Percentiles rank a stretch among this genome's conserved stretches.
These are phyloP conservation scores for Vanessa atalanta DNA, from an alignment of 1,140 invertebrate genomes.

Conservation along the genomic window DNA sequence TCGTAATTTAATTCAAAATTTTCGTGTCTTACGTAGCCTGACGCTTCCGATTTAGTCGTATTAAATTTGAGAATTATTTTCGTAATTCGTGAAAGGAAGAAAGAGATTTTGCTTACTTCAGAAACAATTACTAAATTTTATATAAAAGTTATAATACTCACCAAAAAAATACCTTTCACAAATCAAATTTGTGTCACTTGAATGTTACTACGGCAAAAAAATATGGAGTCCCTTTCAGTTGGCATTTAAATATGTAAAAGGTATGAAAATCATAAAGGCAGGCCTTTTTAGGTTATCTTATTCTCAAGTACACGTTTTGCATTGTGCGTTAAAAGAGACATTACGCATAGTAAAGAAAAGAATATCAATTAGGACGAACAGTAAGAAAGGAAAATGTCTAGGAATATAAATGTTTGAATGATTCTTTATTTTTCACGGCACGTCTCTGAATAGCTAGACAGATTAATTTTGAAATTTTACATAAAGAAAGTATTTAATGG, in stretches of 20 bases:
- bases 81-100: too few relatives aligned
- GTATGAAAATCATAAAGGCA: constrained; percentile 6
- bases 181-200: background rate
- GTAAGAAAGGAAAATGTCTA: background rate
- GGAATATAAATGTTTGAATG: background rate
- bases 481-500: too few relatives aligned
- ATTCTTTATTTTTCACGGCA: background rate
- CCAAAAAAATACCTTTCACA: too few relatives aligned
- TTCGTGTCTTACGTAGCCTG: too few relatives aligned
- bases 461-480: background rate
- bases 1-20: too few relatives aligned
- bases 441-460: background rate
- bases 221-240: background rate
- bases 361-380: background rate
- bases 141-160: too few relatives aligned
- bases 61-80: too few relatives aligned
- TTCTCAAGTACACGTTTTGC: background rate
- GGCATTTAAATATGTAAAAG: background rate
- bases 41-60: too few relatives aligned
- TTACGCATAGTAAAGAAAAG: background rate
- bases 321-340: constrained; percentile 1
- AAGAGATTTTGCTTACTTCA: too few relatives aligned
- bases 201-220: background rate
- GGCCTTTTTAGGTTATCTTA: background rate
- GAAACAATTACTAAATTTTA: too few relatives aligned